Conservation (phyloP, 2,888 invertebrate species). For the Mayetiola destructor region DNA sequence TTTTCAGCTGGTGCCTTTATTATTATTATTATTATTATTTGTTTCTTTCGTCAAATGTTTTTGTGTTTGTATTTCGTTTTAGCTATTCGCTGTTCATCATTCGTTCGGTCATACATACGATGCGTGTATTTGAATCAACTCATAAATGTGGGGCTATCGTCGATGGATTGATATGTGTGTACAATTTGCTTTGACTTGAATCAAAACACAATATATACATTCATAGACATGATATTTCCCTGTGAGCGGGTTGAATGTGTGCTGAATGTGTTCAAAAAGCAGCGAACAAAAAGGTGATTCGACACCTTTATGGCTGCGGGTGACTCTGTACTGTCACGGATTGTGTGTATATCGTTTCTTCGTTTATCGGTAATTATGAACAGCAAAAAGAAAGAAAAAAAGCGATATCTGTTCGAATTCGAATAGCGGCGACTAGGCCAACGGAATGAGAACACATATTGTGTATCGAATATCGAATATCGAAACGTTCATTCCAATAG, state of each 20-base stretch:
- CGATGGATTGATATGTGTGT: no score
- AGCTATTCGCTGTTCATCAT: no score
- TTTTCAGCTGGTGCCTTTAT: no score
- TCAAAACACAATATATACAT: constrained; percentile 1
- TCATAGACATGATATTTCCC: background rate
- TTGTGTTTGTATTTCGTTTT: background rate
- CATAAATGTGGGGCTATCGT: no score
- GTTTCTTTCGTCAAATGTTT: background rate
- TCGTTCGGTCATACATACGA: no score
- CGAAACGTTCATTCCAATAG: background rate
- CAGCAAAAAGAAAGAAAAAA: background rate
- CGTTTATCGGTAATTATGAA: background rate
- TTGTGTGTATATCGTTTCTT: background rate
- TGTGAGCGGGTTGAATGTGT: background rate
- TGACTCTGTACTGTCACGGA: no score
- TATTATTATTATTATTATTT: no score
- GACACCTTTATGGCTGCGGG: constrained; percentile 3
- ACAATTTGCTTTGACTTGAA: background rate
- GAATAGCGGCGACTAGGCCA: background rate
- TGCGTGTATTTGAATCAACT: no score
- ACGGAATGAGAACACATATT: background rate
- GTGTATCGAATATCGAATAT: no score
- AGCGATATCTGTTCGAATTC: background rate
- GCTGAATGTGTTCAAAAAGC: background rate
- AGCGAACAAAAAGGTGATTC: background rate